phyloP scores from a whole-genome alignment of 2,888 invertebrate species.

The Agrochola lychnidis region DNA sequence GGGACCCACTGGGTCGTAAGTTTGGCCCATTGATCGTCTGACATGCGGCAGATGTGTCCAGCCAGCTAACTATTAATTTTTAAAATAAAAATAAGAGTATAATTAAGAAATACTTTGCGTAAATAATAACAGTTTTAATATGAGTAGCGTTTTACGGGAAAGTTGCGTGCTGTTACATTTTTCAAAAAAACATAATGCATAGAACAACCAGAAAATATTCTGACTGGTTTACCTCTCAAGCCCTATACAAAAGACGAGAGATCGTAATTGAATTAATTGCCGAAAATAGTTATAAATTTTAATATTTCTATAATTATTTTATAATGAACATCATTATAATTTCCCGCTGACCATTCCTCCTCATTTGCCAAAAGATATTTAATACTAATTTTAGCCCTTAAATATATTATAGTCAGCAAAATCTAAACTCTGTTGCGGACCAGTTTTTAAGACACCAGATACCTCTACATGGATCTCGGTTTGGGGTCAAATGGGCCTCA shows the following conservation, averaged over 20 bases:
- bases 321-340: constrained; percentile 9
- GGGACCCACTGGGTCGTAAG: no score
- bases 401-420: neutral
- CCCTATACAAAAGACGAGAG: constrained; percentile 96
- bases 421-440: neutral
- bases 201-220: constrained; percentile 98
- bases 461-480: neutral
- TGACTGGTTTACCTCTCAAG: constrained; percentile 98
- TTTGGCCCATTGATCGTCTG: no score
- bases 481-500: neutral
- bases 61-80: no score
- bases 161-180: neutral
- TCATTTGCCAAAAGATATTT: constrained; percentile 24
- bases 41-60: no score
- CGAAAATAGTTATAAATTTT: neutral
- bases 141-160: neutral
- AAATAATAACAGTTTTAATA: neutral
- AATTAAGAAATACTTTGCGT: no score
- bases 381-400: constrained; percentile 10
- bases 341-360: no score
- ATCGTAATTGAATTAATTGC: constrained; percentile 21
- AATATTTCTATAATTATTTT: constrained; percentile 14
- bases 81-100: no score
- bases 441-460: constrained; percentile 2
- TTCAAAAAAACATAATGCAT: constrained; percentile 92